Percentiles rank a stretch among this genome's conserved stretches.
Evolutionary conservation across 2,797 vertebrate species (phyloP).

Genomic region (Fistularia tabacaria): DNA sequence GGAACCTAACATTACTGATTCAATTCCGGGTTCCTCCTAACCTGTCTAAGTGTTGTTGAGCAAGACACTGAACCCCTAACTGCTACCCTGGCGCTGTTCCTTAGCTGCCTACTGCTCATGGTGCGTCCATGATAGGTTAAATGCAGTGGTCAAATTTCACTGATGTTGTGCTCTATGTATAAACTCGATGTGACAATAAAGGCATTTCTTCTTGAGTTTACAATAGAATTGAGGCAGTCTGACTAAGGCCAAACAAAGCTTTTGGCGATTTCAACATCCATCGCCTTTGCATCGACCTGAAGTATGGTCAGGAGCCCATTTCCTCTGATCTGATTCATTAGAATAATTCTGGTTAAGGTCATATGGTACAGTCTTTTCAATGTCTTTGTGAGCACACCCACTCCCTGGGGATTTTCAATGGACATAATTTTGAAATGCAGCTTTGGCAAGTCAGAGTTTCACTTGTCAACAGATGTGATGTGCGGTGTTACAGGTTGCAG

Average conservation of each 20-base stretch:
- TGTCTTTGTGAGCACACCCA: conserved; percentile 30
- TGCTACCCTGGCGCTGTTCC: no score
- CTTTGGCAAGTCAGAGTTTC: conserved; percentile 29
- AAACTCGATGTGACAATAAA: no score
- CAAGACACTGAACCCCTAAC: no score
- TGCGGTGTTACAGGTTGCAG: conserved; percentile 28
- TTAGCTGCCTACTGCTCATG: no score
- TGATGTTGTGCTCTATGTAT: no score
- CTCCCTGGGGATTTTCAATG: conserved; percentile 40
- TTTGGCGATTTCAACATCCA: conserved; percentile 38
- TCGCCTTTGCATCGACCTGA: conserved; percentile 60
- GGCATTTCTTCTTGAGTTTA: no score
- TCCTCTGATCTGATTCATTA: conserved; percentile 62
- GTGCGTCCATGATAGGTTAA: no score
- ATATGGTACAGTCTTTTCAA: conserved; percentile 39
- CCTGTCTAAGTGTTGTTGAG: no score
- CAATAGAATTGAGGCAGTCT: conserved; percentile 25
- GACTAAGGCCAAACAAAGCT: conserved; percentile 38
- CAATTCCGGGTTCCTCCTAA: no score
- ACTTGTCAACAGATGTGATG: conserved; percentile 50
- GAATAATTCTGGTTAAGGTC: conserved; percentile 50
- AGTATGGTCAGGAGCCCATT: conserved; percentile 60
- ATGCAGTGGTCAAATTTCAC: no score
- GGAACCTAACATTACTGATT: no score
- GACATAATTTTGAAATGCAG: conserved; percentile 53